Percentiles rank a stretch among this genome's conserved stretches.
phyloP scores from a whole-genome alignment of 1,140 invertebrate species.

The Drosophila rufa region DNA sequence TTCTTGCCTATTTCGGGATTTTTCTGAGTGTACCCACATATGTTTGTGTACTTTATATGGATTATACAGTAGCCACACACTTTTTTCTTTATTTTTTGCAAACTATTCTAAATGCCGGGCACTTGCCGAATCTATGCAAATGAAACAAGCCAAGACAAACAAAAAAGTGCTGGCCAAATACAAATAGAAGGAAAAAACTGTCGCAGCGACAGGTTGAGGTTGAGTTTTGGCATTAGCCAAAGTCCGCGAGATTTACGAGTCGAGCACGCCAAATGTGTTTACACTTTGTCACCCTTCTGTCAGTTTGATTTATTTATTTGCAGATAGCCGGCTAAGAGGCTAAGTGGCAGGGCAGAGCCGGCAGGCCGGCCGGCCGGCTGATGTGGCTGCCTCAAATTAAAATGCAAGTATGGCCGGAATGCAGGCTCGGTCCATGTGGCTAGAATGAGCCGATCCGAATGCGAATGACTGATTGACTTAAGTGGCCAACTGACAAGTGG shows the following conservation, averaged over 20 bases:
- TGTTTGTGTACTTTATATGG: slow-evolving; percentile 13
- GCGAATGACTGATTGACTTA: slow-evolving; percentile 80
- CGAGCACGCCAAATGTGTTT: slow-evolving; percentile 83
- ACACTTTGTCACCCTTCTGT: slow-evolving; percentile 85
- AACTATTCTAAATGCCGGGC: slow-evolving; percentile 74
- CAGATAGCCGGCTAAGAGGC: slow-evolving; percentile 67
- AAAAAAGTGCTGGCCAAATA: slow-evolving; percentile 18
- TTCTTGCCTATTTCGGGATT: neutral
- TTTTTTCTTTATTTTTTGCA: slow-evolving; percentile 30
- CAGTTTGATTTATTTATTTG: slow-evolving; percentile 84
- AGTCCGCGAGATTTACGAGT: slow-evolving; percentile 79
- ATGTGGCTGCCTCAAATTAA: slow-evolving; percentile 76
- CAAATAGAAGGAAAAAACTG: slow-evolving; percentile 32
- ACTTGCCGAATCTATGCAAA: slow-evolving; percentile 79
- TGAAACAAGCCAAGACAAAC: slow-evolving; percentile 54
- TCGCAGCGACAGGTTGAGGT: slow-evolving; percentile 61
- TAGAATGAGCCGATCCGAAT: slow-evolving; percentile 52
- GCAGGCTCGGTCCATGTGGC: slow-evolving; percentile 58
- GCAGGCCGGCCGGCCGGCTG: slow-evolving; percentile 55
- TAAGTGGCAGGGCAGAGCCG: slow-evolving; percentile 9
- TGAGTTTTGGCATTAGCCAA: slow-evolving; percentile 69
- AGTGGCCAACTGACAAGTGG: slow-evolving; percentile 77
- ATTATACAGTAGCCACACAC: slow-evolving; percentile 35
- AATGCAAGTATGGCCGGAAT: slow-evolving; percentile 83
- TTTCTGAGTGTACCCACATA: slow-evolving; percentile 9